Evolutionary conservation across 2,797 vertebrate genomes (phyloP).

Genomic region (Phaenicophaeus curvirostris): DNA sequence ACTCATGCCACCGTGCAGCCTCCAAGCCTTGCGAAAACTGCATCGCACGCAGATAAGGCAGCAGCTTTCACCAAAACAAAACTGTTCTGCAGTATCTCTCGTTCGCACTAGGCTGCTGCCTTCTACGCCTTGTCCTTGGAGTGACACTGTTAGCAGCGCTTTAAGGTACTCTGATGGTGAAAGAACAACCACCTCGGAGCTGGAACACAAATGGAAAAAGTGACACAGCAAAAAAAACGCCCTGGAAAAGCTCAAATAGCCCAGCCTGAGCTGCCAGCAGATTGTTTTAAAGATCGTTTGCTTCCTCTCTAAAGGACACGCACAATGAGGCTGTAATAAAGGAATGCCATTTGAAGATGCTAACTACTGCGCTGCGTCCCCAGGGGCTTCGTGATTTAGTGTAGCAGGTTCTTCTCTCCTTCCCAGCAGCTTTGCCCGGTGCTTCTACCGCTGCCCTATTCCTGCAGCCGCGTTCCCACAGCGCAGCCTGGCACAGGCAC

Average conservation of each 20-base stretch:
- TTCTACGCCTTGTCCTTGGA: slow-evolving; percentile 22
- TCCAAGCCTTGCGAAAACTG: not conserved
- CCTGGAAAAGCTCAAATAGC: slow-evolving; percentile 38
- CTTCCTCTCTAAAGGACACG: not conserved
- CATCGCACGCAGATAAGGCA: slow-evolving; percentile 19
- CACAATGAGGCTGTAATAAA: not conserved
- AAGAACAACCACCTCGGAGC: not conserved
- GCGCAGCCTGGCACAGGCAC: not conserved
- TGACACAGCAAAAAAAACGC: slow-evolving; percentile 43
- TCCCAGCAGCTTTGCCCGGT: not conserved
- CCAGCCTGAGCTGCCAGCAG: slow-evolving; percentile 6
- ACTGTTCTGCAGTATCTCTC: not conserved
- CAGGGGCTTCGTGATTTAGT: not conserved
- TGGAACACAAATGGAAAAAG: slow-evolving; percentile 17
- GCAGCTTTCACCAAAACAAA: slow-evolving; percentile 16
- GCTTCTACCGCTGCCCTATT: not conserved
- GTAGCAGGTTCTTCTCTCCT: slow-evolving; percentile 16
- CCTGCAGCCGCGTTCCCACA: not conserved
- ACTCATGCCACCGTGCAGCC: slow-evolving; percentile 4
- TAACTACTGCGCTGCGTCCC: not conserved
- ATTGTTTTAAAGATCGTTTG: not conserved
- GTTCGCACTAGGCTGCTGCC: not conserved
- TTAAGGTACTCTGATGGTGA: not conserved
- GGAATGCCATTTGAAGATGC: not conserved
- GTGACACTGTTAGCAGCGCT: fast-evolving